Base-by-base conservation (phyloP, 1,140 invertebrate genomes). In the Pantala flavescens region DNA sequence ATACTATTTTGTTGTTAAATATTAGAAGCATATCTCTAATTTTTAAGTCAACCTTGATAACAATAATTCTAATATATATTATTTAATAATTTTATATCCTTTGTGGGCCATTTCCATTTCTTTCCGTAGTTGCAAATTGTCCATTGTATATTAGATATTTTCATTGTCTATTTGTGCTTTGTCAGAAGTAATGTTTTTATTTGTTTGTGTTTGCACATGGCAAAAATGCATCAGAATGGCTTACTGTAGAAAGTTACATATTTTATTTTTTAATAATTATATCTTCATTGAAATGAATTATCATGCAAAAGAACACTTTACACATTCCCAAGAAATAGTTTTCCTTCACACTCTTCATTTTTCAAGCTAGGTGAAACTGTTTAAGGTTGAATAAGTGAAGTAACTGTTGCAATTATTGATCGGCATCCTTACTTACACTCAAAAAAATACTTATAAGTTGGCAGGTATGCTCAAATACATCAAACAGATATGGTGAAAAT, bases 351-450 rank as follows among this genome's bases (percentile, higher is more conserved):
- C 28, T 36, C 3, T 36, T 36, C 9, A 36, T 36, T 36, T 36
- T 5, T 36, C 3, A 36, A 36, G 28, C 3, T 9, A 36, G 28
- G 2, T 36, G 28, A 36, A 36, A 36, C 28, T 9, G 9, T 36
- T 36, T 36, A 5, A 36, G 28, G 28, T 36, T 36, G 28, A 5
- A 36, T 36, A 36, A 36, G 28, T 36, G 28, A 36, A 36, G 28
- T 36, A 5, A 5, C 42, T 72, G 24, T 28, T n/a, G 24, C 19
- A 28, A 24, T 72, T n/a, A 28, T 24, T 72, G 71, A 72, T 72
- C 71, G 71, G 71, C 71, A 72, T 72, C 71, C 71, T 72, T 72
- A 10, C 24, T 42, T 10, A 24, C 28, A 28, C 42, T 19, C 9
- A 49, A 49, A 49, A 9, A 9, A 5, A 9, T 36, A 36, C 28